Evolutionary conservation across 2,888 invertebrate species (phyloP).

Genomic region (Cerastoderma edule): DNA sequence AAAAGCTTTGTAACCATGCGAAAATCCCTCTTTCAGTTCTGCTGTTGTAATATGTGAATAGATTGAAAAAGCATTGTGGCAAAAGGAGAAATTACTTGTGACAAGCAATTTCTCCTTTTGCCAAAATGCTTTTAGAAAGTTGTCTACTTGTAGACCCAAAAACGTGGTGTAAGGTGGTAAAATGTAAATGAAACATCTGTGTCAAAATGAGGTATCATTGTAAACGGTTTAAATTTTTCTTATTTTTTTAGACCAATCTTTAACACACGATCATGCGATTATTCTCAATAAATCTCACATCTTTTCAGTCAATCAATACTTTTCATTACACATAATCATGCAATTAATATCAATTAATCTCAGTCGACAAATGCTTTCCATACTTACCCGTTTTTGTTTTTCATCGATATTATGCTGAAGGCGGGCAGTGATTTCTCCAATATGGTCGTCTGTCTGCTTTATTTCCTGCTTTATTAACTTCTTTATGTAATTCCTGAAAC

Average conservation of each 20-base stretch:
- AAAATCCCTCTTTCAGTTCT: no score
- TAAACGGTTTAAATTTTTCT: not conserved
- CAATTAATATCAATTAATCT: not conserved
- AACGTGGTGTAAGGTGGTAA: no score
- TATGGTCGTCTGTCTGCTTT: constrained; percentile 79
- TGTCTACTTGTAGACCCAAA: no score
- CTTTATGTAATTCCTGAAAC: constrained; percentile 78
- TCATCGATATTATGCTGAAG: constrained; percentile 76
- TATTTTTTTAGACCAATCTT: not conserved
- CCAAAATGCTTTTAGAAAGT: no score
- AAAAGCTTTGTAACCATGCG: no score
- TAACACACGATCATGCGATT: not conserved
- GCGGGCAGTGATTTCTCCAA: constrained; percentile 76
- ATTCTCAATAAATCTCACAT: not conserved
- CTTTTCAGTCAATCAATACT: not conserved
- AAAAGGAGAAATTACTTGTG: no score
- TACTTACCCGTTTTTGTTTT: constrained; percentile 58
- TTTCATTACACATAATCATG: not conserved
- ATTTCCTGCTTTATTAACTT: constrained; percentile 71
- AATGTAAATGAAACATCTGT: no score
- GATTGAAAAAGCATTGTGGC: no score
- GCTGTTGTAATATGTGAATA: no score
- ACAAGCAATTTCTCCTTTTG: no score
- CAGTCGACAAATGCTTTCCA: not conserved
- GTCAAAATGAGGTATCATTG: not conserved